Evolutionary conservation across 2,113 vertebrate species (phyloP).

Genomic region (Ammodytes dubius): DNA sequence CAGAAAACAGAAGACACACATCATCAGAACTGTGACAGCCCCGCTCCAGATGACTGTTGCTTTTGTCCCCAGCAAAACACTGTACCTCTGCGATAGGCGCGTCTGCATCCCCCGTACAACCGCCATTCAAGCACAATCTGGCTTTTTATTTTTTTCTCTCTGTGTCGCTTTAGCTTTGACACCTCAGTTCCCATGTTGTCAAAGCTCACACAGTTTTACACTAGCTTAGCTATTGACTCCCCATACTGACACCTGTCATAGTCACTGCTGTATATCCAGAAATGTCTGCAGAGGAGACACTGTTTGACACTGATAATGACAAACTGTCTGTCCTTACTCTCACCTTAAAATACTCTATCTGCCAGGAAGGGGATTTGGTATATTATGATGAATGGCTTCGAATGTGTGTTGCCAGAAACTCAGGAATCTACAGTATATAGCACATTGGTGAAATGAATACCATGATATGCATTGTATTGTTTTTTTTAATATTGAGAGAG

Average conservation of each 20-base stretch:
- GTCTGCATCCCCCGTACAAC: conserved; percentile 15
- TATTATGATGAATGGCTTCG: not conserved
- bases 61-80: conserved; percentile 23
- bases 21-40: conserved; percentile 21
- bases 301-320: conserved; percentile 19
- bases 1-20: conserved; percentile 3
- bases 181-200: conserved; percentile 56
- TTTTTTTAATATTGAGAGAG: not conserved
- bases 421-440: not conserved
- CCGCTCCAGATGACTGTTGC: conserved; percentile 36
- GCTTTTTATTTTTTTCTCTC: conserved; percentile 27
- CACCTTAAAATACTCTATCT: not conserved
- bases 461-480: not conserved
- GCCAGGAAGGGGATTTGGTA: not conserved
- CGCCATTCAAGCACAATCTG: conserved; percentile 10
- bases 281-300: conserved; percentile 33
- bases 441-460: not conserved
- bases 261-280: conserved; percentile 23
- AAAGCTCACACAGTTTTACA: conserved; percentile 48
- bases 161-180: conserved; percentile 41
- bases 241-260: conserved; percentile 74
- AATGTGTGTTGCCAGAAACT: not conserved
- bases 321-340: not conserved
- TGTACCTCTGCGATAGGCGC: conserved; percentile 31
- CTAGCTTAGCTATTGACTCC: conserved; percentile 24